Base-by-base conservation (phyloP, 2,797 vertebrate species). In the Sebastes cheni region DNA sequence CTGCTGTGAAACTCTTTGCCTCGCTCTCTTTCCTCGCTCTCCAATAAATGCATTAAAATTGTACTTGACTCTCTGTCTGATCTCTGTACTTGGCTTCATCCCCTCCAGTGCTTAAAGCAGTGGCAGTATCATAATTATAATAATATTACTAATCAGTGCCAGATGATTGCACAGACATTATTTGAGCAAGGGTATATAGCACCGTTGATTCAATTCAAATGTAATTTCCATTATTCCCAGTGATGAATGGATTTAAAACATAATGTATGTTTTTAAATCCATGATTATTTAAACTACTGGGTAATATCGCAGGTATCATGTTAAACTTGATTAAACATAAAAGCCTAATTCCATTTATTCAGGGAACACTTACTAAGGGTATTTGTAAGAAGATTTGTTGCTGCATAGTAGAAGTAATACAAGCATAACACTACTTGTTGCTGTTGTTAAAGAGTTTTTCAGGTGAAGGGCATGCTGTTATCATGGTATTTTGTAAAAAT, bases 81-180 rank as follows among this genome's bases (percentile, higher is more conserved):
- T 68, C 68, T 66, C 67, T 76, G 75, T n/a, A 56, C 65, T 61
- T 12, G 25, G 42, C 42, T 77, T 46, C 12, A 75, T 39, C 22
- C 32, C n/a, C n/a, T 77, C 16, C 20, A 34, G 32, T 23, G 22
- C 34, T 81, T 67, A 58, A 81, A 59, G 39, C 11, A 69, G 36
- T n/a, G 11, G 22, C 36, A 29, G n/a, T 3, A 9, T 70, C 14
- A 72, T 68, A 59, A 80, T 83, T 29, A 85, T 27, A 16, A 72
- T 58, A 25, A 72, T 34, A 30, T 42, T 52, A 56, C 42, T 56
- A 72, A 83, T 80, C 78, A 62, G 29, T 25, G 30, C 42, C 65
- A 74, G 67, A 78, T 30, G 52, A 79, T 50, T 69, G 62, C 62
- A 67, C 56, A 61, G 56, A 77, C 39, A 74, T 36, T 56, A 59